Conservation (phyloP, 2,113 vertebrate genomes). For the Maccullochella peelii region DNA sequence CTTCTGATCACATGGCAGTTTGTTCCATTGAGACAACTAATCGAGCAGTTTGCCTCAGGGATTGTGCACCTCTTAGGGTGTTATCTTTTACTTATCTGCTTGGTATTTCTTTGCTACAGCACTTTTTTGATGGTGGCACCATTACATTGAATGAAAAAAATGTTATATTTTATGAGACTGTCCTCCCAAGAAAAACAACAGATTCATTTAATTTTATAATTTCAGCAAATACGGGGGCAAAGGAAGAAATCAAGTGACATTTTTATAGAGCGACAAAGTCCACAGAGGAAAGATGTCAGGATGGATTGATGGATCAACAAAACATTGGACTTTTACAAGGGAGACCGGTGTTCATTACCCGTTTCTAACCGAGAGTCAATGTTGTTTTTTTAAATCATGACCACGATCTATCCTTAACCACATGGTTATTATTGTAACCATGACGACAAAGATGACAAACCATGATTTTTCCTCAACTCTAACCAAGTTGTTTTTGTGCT, state of each 20-base stretch:
- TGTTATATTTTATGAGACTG: not conserved
- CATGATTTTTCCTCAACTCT: too few species aligned
- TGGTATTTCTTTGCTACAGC: not conserved
- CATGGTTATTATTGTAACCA: not conserved
- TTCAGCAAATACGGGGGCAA: not conserved
- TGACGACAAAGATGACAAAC: not conserved
- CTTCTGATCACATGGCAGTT: not conserved
- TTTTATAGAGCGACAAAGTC: not conserved
- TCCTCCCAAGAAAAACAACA: not conserved
- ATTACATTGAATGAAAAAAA: not conserved
- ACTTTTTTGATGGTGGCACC: not conserved
- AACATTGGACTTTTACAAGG: not conserved
- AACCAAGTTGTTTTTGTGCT: not conserved
- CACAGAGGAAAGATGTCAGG: not conserved
- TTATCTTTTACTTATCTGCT: not conserved
- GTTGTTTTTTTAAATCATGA: not conserved
- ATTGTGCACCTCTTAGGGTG: not conserved
- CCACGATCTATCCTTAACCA: not conserved
- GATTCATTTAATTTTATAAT: not conserved
- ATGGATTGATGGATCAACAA: not conserved
- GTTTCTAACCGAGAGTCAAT: too few species aligned
- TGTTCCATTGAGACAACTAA: not conserved
- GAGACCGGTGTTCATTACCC: not conserved
- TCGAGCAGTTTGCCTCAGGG: not conserved
- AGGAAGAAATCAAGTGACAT: not conserved